Percentiles rank a stretch among this genome's conserved stretches.
phyloP scores from a whole-genome alignment of 2,888 invertebrate species.

The Troglohyphantes excavatus region DNA sequence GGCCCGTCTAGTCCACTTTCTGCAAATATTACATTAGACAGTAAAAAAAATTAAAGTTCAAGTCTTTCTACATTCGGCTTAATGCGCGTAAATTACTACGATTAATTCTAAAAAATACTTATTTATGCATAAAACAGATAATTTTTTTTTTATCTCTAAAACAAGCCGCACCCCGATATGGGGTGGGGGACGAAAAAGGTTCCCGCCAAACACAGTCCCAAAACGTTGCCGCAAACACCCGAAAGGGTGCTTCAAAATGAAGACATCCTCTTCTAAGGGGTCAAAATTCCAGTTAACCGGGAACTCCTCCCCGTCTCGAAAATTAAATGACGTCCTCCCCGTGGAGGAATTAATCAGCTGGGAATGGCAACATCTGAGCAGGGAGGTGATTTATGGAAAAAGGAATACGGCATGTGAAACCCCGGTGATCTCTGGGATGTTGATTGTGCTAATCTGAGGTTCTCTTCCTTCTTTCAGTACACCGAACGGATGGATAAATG shows the following conservation, averaged over 20 bases:
- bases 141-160: too few species aligned
- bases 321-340: slow-evolving; percentile 43
- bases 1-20: too few species aligned
- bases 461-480: background rate
- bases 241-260: slow-evolving; percentile 20
- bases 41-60: too few species aligned
- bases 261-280: slow-evolving; percentile 43
- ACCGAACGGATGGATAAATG: background rate
- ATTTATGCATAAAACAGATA: too few species aligned
- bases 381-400: slow-evolving; percentile 41
- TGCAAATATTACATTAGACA: too few species aligned
- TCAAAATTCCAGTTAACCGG: slow-evolving; percentile 29
- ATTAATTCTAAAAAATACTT: too few species aligned
- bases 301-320: background rate
- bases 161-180: too few species aligned
- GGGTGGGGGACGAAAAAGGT: too few species aligned
- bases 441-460: slow-evolving; percentile 15
- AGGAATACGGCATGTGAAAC: background rate
- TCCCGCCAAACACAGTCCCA: background rate
- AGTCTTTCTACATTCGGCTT: too few species aligned
- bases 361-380: slow-evolving; percentile 32
- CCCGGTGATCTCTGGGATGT: background rate
- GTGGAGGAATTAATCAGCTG: slow-evolving; percentile 46
- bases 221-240: slow-evolving; percentile 4
- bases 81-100: too few species aligned